Evolutionary conservation across 1,140 invertebrate species (phyloP).

Genomic region (Leptinotarsa texana): DNA sequence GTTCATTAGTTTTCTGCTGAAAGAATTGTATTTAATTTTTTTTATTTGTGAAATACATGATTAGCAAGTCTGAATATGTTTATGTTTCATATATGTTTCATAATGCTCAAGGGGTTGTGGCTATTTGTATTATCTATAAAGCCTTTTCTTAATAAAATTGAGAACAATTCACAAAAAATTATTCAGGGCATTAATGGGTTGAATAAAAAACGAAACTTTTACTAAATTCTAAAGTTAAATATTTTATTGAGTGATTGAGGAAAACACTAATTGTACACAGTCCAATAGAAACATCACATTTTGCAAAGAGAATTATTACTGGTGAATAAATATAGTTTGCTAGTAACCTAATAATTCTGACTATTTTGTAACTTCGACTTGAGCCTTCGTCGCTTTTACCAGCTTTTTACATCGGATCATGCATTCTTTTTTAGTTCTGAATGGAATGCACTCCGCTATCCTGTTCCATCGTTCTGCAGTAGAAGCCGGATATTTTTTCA

Average conservation of each 20-base stretch:
- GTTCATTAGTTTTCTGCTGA: no score
- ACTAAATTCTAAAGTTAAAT: neutral
- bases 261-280: neutral
- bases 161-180: no score
- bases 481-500: conserved; percentile 89
- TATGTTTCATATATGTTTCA: no score
- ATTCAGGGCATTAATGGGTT: no score
- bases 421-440: conserved; percentile 94
- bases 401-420: conserved; percentile 95
- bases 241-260: neutral
- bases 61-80: no score
- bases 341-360: conserved; percentile 1
- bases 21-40: no score
- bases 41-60: no score
- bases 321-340: conserved; percentile 9
- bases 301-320: neutral
- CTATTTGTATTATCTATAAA: no score
- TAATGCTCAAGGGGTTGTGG: no score
- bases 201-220: neutral
- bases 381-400: conserved; percentile 90
- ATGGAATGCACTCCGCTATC: conserved; percentile 88
- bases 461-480: conserved; percentile 92
- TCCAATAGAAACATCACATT: neutral
- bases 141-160: no score
- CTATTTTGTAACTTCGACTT: conserved; percentile 60